Evolutionary conservation across 2,797 vertebrate genomes (phyloP).

Genomic region (Lophius americanus): DNA sequence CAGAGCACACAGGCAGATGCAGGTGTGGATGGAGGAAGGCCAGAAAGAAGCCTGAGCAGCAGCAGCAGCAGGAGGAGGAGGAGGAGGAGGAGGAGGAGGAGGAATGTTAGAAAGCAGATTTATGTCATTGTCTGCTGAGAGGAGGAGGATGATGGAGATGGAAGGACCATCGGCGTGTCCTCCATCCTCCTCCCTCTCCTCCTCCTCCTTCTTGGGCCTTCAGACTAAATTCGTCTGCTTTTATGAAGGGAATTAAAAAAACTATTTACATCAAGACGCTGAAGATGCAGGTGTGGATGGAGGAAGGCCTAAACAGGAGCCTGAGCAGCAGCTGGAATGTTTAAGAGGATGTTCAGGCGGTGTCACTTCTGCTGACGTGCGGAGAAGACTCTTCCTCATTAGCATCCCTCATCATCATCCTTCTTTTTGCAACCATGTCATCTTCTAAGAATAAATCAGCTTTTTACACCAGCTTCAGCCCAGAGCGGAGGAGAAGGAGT

Average conservation of each 20-base stretch:
- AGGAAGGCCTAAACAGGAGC: too few species aligned
- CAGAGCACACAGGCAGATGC: slow-evolving; percentile 45
- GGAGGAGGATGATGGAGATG: slow-evolving; percentile 14
- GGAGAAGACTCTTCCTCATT: too few species aligned
- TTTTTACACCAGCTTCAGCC: slow-evolving; percentile 3
- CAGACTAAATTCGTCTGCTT: too few species aligned
- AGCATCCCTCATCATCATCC: slow-evolving; percentile 38
- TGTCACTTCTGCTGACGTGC: too few species aligned
- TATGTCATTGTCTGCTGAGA: slow-evolving; percentile 19
- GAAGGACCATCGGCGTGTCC: slow-evolving; percentile 36
- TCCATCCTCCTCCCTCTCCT: slow-evolving; percentile 29
- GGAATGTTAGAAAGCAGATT: slow-evolving; percentile 14
- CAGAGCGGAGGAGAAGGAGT: background rate
- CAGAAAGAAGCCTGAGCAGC: slow-evolving; percentile 46
- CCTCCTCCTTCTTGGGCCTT: slow-evolving; percentile 9
- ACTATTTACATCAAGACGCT: too few species aligned
- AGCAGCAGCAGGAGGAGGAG: slow-evolving; percentile 29
- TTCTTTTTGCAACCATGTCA: slow-evolving; percentile 23
- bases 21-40: slow-evolving; percentile 51
- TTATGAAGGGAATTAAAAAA: too few species aligned
- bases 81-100: slow-evolving; percentile 15
- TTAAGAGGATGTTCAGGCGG: too few species aligned
- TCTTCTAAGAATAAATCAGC: slow-evolving; percentile 8
- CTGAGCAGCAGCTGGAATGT: too few species aligned
- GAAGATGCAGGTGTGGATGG: too few species aligned